A percentile compares a stretch with the other conserved stretches of the same genome.
Conservation (phyloP, 2,888 invertebrate genomes). For the Aphidoletes aphidimyza region DNA sequence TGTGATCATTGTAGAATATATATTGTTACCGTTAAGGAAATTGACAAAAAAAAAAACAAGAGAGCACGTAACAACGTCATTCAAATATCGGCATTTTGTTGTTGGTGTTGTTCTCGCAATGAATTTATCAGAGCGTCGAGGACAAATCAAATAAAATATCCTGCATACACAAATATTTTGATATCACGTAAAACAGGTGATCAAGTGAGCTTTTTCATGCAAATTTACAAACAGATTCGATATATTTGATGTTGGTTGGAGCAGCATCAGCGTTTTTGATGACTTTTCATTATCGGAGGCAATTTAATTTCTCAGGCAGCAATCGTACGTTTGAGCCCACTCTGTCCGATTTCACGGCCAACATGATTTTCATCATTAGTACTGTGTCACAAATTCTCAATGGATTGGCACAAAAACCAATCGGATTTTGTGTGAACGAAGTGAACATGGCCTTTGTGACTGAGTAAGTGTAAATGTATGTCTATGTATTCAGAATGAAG, state of each 20-base stretch:
- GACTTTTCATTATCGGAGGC: neutral
- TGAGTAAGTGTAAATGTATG: no score
- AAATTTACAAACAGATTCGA: neutral
- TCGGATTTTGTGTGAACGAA: no score
- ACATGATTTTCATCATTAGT: no score
- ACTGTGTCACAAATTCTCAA: no score
- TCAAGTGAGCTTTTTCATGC: neutral
- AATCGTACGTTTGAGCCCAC: no score
- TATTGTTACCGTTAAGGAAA: neutral
- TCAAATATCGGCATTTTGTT: neutral
- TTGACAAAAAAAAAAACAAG: neutral
- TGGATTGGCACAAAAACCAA: no score
- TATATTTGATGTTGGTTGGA: neutral
- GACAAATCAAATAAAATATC: conserved; percentile 37
- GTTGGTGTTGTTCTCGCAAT: neutral
- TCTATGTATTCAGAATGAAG: no score
- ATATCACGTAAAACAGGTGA: conserved; percentile 22
- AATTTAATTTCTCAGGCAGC: no score
- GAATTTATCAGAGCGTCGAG: conserved; percentile 20
- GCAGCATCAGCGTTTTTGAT: neutral
- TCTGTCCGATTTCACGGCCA: no score
- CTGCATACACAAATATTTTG: neutral
- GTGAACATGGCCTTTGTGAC: no score
- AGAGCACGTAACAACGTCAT: neutral
- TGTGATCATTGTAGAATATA: neutral